Conservation (phyloP, 2,888 invertebrate species). For the Spatulosminthurus flaviceps region DNA sequence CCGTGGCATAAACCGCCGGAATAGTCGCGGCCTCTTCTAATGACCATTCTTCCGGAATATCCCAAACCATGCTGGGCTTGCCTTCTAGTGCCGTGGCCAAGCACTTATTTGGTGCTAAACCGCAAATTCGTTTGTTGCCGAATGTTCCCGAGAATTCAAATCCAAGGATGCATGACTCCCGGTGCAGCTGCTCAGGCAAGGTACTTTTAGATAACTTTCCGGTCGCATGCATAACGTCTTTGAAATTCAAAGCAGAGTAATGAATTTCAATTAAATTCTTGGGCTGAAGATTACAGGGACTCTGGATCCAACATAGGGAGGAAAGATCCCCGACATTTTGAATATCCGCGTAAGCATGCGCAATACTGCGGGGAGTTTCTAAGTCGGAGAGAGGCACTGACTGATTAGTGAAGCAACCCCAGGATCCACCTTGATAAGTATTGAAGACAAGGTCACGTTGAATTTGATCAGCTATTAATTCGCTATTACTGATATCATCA, state of each 20-base stretch:
- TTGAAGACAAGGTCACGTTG: neutral
- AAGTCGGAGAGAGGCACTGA: slow-evolving; percentile 70
- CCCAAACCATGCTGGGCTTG: slow-evolving; percentile 69
- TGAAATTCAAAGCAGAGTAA: slow-evolving; percentile 88
- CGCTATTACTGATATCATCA: neutral
- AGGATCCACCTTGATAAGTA: slow-evolving; percentile 52
- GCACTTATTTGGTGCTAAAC: slow-evolving; percentile 68
- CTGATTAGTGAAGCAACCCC: slow-evolving; percentile 85
- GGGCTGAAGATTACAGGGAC: too few relatives aligned
- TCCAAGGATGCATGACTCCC: slow-evolving; percentile 71
- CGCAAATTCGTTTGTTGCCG: slow-evolving; percentile 67
- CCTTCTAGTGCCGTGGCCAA: slow-evolving; percentile 70
- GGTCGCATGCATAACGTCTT: slow-evolving; percentile 93
- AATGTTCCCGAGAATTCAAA: slow-evolving; percentile 71
- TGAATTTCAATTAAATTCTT: too few relatives aligned
- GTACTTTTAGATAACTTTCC: slow-evolving; percentile 88
- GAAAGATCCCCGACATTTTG: slow-evolving; percentile 91
- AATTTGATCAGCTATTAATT: neutral
- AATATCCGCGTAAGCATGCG: slow-evolving; percentile 93
- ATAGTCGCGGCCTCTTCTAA: slow-evolving; percentile 75
- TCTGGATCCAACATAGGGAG: slow-evolving; percentile 81
- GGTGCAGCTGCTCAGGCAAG: slow-evolving; percentile 70
- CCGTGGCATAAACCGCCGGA: slow-evolving; percentile 74
- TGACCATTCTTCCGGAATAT: slow-evolving; percentile 72
- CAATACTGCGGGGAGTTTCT: neutral